A percentile compares a stretch with the other conserved stretches of the same genome.
Evolutionary conservation across 2,113 vertebrate genomes (phyloP).

Genomic region (Loxodonta africana): DNA sequence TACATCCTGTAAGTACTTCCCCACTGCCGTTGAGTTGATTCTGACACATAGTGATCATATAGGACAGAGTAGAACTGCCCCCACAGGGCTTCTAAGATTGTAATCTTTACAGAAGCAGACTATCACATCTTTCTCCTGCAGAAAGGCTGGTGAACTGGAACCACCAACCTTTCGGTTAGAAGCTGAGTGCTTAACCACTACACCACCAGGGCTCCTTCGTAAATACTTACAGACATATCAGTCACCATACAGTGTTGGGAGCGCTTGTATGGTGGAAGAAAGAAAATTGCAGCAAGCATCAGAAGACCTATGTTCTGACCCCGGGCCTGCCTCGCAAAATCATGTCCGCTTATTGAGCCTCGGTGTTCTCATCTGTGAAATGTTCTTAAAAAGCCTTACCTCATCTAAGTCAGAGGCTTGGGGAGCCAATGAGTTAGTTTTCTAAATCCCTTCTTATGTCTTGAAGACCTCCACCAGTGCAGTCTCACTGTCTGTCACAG

Average conservation of each 20-base stretch:
- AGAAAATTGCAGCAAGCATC: background rate
- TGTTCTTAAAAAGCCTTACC: background rate
- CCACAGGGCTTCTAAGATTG: background rate
- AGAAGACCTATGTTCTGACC: background rate
- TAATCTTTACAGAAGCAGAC: background rate
- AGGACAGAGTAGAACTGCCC: background rate
- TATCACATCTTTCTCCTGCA: background rate
- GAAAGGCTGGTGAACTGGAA: background rate
- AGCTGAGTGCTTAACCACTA: background rate
- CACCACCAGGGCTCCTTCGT: background rate
- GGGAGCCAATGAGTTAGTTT: background rate
- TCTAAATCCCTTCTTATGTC: background rate
- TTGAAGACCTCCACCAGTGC: background rate
- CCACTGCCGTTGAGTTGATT: background rate
- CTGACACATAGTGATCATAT: background rate
- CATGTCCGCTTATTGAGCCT: background rate
- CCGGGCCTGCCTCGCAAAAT: background rate
- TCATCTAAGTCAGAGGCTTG: background rate
- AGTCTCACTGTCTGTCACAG: background rate
- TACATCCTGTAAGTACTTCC: background rate
- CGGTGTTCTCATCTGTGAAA: background rate
- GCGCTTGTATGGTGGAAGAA: fast-evolving
- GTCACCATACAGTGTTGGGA: background rate
- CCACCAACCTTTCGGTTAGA: background rate
- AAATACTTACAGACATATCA: background rate